Conservation (phyloP, 2,888 invertebrate genomes). For the Philopedon plagiatum region DNA sequence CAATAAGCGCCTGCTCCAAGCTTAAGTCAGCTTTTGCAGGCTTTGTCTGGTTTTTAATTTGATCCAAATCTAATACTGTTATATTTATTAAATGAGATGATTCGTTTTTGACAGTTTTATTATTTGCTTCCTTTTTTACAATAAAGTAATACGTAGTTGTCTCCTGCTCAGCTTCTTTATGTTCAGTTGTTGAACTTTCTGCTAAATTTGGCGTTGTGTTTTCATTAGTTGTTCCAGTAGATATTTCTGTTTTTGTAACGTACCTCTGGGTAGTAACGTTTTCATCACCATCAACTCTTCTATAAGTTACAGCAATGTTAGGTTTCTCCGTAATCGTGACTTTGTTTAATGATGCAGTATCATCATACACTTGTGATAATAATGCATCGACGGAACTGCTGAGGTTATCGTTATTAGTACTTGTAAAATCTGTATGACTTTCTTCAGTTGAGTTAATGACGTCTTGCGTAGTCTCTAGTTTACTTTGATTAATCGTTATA, state of each 20-base stretch:
- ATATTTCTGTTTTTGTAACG: not conserved
- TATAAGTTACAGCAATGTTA: conserved; percentile 29
- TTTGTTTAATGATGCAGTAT: conserved; percentile 39
- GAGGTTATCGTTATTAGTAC: conserved; percentile 30
- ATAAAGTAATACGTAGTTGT: conserved; percentile 39
- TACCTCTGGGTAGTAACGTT: not conserved
- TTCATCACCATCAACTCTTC: conserved; percentile 35
- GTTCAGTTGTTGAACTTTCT: not conserved
- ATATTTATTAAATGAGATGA: conserved; percentile 54
- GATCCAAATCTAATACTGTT: conserved; percentile 53
- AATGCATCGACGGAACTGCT: conserved; percentile 60
- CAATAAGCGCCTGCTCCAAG: conserved; percentile 52
- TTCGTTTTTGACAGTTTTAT: conserved; percentile 3
- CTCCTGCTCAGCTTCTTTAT: conserved; percentile 10
- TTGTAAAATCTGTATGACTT: conserved; percentile 20
- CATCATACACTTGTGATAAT: conserved; percentile 59
- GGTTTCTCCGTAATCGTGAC: conserved; percentile 24
- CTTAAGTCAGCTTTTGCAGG: conserved; percentile 58
- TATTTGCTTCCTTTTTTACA: conserved; percentile 23
- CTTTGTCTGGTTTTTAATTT: conserved; percentile 45
- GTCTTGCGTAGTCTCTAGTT: not conserved
- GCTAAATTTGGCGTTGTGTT: not conserved
- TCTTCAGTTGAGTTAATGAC: conserved; percentile 26
- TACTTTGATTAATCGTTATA: conserved; percentile 15
- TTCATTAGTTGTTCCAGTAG: conserved; percentile 8